These are phyloP conservation scores for Caenorhabditis inopinata DNA, from an alignment of 1,140 invertebrate genomes.

Conservation along the genomic window DNA sequence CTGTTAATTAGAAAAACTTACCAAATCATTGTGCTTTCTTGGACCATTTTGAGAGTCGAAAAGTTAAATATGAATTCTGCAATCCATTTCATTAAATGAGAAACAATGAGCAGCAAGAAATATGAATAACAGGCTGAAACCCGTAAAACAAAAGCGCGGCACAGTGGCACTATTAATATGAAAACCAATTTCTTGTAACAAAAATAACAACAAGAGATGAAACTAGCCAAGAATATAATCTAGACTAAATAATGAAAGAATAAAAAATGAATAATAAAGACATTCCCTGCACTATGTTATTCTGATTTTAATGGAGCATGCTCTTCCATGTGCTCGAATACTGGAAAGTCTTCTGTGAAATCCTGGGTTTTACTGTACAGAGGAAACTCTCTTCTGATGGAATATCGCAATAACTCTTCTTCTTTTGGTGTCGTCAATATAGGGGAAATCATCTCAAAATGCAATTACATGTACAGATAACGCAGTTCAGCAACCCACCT, in stretches of 20 bases:
- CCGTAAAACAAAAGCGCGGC: too few relatives aligned
- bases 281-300: conserved; percentile 1
- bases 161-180: too few relatives aligned
- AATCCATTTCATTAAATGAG: neutral
- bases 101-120: too few relatives aligned
- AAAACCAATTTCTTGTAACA: too few relatives aligned
- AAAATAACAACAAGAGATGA: too few relatives aligned
- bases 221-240: too few relatives aligned
- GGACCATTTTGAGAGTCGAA: conserved; percentile 53
- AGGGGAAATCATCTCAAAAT: conserved; percentile 46
- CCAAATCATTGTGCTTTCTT: conserved; percentile 66
- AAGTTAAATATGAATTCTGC: neutral
- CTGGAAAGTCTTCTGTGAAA: conserved; percentile 36
- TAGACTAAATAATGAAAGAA: too few relatives aligned
- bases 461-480: too few relatives aligned
- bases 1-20: conserved; percentile 49
- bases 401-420: conserved; percentile 43
- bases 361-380: conserved; percentile 38
- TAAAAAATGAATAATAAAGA: neutral
- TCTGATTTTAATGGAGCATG: neutral
- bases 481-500: conserved; percentile 30
- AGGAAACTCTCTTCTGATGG: conserved; percentile 33
- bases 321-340: conserved; percentile 44
- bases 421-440: conserved; percentile 24
- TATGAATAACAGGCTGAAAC: too few relatives aligned